These are phyloP conservation scores for Eurystomus glaucurus DNA, from an alignment of 2,797 vertebrate species.

Conservation along the genomic window DNA sequence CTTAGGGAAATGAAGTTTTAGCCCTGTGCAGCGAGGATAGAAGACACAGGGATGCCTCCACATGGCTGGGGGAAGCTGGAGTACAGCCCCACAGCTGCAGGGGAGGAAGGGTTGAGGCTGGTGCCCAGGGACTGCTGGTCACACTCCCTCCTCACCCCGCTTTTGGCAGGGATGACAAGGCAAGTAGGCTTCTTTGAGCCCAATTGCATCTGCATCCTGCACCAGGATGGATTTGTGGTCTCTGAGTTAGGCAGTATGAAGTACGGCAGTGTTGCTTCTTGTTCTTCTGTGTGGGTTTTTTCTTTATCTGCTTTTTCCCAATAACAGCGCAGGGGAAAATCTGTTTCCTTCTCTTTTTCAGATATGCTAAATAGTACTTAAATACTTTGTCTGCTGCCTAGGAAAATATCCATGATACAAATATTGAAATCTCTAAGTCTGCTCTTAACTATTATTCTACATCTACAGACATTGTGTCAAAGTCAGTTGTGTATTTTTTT, in stretches of 20 bases:
- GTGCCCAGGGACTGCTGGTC: accelerated
- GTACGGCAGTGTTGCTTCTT: not conserved
- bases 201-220: accelerated
- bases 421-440: not conserved
- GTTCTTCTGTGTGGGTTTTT: accelerated
- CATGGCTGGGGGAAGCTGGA: accelerated
- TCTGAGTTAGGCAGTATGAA: not conserved
- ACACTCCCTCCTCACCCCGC: not conserved
- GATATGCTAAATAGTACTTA: not conserved
- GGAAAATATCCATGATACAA: not conserved
- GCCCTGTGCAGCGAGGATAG: not conserved
- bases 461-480: not conserved
- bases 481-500: not conserved
- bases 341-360: not conserved
- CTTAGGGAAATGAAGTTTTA: accelerated
- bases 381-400: conserved; percentile 8
- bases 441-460: not conserved
- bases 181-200: not conserved
- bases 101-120: not conserved
- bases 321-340: accelerated
- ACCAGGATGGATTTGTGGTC: accelerated
- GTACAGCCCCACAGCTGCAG: not conserved
- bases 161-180: not conserved
- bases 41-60: too few species aligned
- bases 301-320: not conserved